These are phyloP conservation scores for Vidua macroura DNA, from an alignment of 2,113 vertebrate species.

Conservation along the genomic window DNA sequence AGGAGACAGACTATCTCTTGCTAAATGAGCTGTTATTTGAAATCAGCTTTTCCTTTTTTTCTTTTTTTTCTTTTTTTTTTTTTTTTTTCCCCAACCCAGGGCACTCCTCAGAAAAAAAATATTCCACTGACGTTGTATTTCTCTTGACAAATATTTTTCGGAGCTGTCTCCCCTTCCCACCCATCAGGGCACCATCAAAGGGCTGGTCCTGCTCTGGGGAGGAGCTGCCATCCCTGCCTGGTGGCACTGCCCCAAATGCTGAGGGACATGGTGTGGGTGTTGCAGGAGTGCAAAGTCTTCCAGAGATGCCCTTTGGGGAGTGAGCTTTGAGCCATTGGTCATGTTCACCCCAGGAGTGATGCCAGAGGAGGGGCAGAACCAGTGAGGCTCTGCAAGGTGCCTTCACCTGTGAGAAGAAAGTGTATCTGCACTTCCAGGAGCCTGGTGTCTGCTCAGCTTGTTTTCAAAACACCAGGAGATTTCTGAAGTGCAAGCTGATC, in stretches of 20 bases:
- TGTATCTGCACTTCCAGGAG: neutral
- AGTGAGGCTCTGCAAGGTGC: neutral
- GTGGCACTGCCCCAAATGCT: neutral
- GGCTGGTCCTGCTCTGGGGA: rapidly evolving
- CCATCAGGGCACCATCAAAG: neutral
- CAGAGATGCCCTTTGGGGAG: neutral
- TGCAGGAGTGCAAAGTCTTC: neutral
- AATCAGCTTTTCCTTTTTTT: neutral
- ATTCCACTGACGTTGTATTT: neutral
- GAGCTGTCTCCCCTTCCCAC: neutral
- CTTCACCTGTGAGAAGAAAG: neutral
- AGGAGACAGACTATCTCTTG: slow-evolving; percentile 20
- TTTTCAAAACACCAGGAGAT: neutral
- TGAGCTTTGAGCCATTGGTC: neutral
- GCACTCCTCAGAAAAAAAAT: neutral
- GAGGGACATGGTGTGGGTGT: rapidly evolving
- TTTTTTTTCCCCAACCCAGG: neutral
- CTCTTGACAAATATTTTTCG: slow-evolving; percentile 1
- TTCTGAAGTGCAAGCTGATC: neutral
- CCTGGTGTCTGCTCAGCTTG: neutral
- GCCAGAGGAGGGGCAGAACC: neutral
- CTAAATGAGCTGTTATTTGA: slow-evolving; percentile 54
- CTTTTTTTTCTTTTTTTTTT: neutral
- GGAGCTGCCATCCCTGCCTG: neutral
- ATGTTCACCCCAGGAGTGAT: rapidly evolving